Evolutionary conservation across 2,888 invertebrate genomes (phyloP), one percentile per base, ranked within the genome.

Genomic region (Xestobium rufovillosum): DNA sequence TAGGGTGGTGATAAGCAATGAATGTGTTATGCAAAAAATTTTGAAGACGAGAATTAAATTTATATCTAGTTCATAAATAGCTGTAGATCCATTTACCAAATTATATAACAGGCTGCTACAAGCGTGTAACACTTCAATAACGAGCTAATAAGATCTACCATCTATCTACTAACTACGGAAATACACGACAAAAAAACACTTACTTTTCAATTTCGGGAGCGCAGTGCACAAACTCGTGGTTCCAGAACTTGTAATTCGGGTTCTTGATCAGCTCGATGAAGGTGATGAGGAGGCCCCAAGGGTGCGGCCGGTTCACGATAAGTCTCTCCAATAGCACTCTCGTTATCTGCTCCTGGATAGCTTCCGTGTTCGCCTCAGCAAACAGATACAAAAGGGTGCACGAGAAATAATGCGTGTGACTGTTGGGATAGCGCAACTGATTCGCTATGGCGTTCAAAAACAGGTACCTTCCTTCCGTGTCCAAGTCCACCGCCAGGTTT

Each of bases 381-480:
- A 99, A 99, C 52, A 99, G 72, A 66, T 97, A 96, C 45, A 99
- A 73, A 34, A 99, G 76, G 23, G 94, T 90, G 65, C 97, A 96
- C 58, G 96, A 96, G 73, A 98, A 99, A 71, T 98, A 99, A 70
- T 98, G 97, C 12, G 98, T 99, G 69, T 99, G 98, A 59, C 94
- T 96, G 69, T 99, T 99, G 8, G 98, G 98, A 68, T 97, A 99
- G 14, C 98, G 80, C 55, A 99, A 71, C 62, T 99, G 98, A 69
- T 99, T 99, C 31, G 96, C 96, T 50, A 99, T 92, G 2, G 97
- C 95, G 65, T 98, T 98, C 60, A 99, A 73, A 69, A 99, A 96
- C 56, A 98, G 69, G 65, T 31, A 39, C 35, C 39, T 25, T 65
- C 96, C 98, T 71, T 98, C 97, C 8, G 89, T 95, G 65, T 98